A percentile compares a stretch with the other conserved stretches of the same genome.
These are phyloP conservation scores for Romanogobio albipinnatus DNA, from an alignment of 2,113 vertebrate species.

Conservation along the genomic window DNA sequence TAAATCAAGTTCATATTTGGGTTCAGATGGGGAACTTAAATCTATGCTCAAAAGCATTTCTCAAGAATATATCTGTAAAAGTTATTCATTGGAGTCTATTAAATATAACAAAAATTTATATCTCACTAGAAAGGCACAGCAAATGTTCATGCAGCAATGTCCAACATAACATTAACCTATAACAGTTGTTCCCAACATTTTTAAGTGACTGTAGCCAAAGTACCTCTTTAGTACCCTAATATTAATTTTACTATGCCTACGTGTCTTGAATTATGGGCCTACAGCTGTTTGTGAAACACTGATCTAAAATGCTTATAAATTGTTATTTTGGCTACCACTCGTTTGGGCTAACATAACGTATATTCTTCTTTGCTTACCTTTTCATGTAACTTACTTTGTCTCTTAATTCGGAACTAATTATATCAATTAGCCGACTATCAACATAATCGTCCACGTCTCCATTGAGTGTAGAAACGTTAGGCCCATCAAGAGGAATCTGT, in stretches of 20 bases:
- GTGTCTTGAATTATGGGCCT: conserved; percentile 4
- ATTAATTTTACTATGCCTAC: conserved; percentile 11
- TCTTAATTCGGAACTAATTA: conserved; percentile 14
- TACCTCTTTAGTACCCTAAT: background rate
- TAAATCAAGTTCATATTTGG: conserved; percentile 11
- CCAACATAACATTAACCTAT: conserved; percentile 1
- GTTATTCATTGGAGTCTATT: conserved; percentile 14
- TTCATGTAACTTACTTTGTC: conserved; percentile 18
- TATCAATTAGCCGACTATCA: conserved; percentile 12
- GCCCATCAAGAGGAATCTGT: conserved; percentile 10
- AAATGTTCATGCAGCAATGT: background rate
- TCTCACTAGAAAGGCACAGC: conserved; percentile 1
- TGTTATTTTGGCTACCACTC: conserved; percentile 8
- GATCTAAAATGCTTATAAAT: background rate
- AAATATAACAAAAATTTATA: conserved; percentile 12
- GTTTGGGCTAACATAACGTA: conserved; percentile 1
- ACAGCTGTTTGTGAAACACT: conserved; percentile 21
- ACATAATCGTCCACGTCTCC: conserved; percentile 17
- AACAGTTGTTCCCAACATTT: background rate
- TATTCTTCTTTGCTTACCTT: background rate
- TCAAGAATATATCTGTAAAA: conserved; percentile 1
- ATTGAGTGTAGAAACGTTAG: background rate
- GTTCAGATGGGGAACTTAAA: conserved; percentile 13
- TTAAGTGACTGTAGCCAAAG: conserved; percentile 15
- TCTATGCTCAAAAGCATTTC: conserved; percentile 13